phyloP scores from a whole-genome alignment of 2,888 invertebrate genomes.

The Mongoloraphidia duomilia region DNA sequence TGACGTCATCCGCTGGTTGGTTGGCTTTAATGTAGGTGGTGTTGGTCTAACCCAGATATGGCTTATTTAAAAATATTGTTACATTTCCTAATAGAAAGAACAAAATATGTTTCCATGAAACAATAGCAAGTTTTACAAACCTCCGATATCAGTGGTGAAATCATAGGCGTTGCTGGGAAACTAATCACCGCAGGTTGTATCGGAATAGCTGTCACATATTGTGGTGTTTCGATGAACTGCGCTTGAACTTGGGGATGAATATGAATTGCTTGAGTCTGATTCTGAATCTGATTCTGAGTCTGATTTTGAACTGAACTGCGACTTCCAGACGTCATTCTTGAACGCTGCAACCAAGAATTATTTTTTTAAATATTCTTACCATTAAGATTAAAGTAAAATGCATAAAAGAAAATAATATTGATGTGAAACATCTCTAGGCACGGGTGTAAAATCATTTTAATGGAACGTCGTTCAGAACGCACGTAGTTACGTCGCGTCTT shows the following conservation, averaged over 20 bases:
- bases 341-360: constrained; percentile 20
- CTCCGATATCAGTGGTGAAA: constrained; percentile 27
- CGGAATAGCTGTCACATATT: constrained; percentile 41
- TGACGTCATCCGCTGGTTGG: too few relatives aligned
- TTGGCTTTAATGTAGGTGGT: too few relatives aligned
- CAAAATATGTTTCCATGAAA: background rate
- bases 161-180: constrained; percentile 31
- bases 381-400: background rate
- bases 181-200: constrained; percentile 39
- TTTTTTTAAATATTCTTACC: background rate
- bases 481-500: too few relatives aligned
- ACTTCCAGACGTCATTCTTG: constrained; percentile 20
- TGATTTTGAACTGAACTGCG: constrained; percentile 14
- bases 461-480: too few relatives aligned
- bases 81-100: background rate
- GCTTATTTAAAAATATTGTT: background rate
- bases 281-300: constrained; percentile 18
- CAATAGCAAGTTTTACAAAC: background rate
- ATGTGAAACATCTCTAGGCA: too few relatives aligned
- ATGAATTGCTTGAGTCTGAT: constrained; percentile 14
- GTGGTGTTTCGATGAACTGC: constrained; percentile 32
- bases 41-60: too few relatives aligned
- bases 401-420: background rate
- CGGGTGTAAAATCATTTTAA: too few relatives aligned
- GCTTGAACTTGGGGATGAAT: constrained; percentile 13